Conservation (phyloP, 2,888 invertebrate genomes). For the Agriotes lineatus region DNA sequence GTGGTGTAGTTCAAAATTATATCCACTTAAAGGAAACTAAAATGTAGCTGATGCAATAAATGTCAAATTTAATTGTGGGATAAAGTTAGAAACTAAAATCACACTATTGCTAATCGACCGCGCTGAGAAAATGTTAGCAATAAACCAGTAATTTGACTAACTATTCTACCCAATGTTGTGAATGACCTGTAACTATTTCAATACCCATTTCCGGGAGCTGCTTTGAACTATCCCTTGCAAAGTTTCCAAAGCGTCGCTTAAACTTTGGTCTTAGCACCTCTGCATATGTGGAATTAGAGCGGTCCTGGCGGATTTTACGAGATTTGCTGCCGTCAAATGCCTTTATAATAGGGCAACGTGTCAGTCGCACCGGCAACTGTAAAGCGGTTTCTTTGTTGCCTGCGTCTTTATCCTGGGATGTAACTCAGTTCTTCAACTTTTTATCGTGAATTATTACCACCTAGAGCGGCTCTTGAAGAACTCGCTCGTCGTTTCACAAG, state of each 20-base stretch:
- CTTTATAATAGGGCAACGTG: not conserved
- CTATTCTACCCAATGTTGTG: too few relatives aligned
- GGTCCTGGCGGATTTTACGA: slow-evolving; percentile 2
- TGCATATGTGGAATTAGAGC: slow-evolving; percentile 24
- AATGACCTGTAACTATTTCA: too few relatives aligned
- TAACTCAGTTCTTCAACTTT: not conserved
- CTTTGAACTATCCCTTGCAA: slow-evolving; percentile 18
- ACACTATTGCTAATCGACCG: too few relatives aligned
- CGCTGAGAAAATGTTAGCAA: too few relatives aligned
- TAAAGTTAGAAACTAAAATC: too few relatives aligned
- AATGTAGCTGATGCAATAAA: too few relatives aligned
- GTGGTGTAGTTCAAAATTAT: too few relatives aligned
- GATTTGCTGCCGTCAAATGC: slow-evolving; percentile 14
- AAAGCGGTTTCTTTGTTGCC: not conserved
- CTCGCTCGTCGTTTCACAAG: not conserved
- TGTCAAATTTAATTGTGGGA: too few relatives aligned
- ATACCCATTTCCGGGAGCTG: not conserved
- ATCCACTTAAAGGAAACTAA: too few relatives aligned
- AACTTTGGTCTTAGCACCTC: slow-evolving; percentile 30
- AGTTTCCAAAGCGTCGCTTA: slow-evolving; percentile 24
- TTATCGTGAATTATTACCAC: not conserved
- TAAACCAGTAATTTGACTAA: too few relatives aligned
- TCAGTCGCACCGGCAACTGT: too few relatives aligned
- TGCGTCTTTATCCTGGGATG: not conserved
- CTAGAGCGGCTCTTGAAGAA: not conserved